Evolutionary conservation across 2,888 invertebrate species (phyloP), one percentile per base, ranked within the genome.

Genomic region (Papilio demoleus): DNA sequence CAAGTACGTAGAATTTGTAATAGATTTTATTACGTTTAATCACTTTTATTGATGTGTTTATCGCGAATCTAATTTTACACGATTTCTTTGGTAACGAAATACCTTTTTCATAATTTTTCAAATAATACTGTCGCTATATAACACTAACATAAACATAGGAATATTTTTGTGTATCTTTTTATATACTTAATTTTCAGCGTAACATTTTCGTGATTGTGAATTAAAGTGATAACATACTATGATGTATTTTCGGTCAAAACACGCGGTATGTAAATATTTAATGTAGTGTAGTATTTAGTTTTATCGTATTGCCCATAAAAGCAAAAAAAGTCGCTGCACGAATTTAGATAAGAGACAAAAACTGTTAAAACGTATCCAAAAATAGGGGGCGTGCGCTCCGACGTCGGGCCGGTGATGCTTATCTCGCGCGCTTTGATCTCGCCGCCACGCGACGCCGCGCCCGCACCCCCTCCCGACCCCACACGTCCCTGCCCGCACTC

Each of bases 281-380:
- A 53, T 65, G 69, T 61, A 56, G 68, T 65, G 69, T 60, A 53
- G 68, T 31, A 69, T 68, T 70, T 70, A 62, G 68, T 70, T 70
- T 71, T 70, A 68, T 67, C 70, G 67, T 71, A 78, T 75, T 76
- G 74, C 76, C 76, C 78, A 80, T 78, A 78, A 82, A 82, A 73
- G 78, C 77, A 80, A 78, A 81, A n/a, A 56, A 81, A 81, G 75
- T 77, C 77, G 77, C 73, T 77, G 70, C 67, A 73, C 72, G 73
- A 74, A 74, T 74, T 73, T 75, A 80, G 81, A 83, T 81, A 82
- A 82, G 79, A 78, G 75, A 77, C 79, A 77, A 81, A 64, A 86
- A 84, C 81, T 85, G 85, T 86, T 86, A 85, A 86, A 86, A 85
- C 84, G 81, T 79, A 82, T 79, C 88, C 81, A 86, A 88, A 87